Base-by-base conservation (phyloP, 1,140 invertebrate genomes). In the Gryon sp. region DNA sequence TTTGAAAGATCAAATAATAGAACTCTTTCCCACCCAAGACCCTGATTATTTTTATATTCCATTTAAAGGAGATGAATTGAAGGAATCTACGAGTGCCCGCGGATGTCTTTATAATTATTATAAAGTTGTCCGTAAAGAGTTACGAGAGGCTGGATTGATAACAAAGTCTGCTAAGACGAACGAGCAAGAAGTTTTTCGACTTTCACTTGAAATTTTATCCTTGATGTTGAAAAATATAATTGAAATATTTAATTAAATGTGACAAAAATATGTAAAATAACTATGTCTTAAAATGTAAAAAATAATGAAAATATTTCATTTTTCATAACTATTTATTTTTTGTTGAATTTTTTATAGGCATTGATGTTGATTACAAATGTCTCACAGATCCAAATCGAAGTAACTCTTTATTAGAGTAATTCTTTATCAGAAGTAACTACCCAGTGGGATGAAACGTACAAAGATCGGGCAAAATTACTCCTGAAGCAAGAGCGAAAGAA, bases 21-120 rank as follows among this genome's bases (percentile, higher is more conserved):
- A 46, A 46, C 26, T 46, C 11, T 46, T 46, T 12, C 43, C 43
- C 6, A 26, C 22, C 2, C 19, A 46, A 26, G 43, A 4, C 26
- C 2, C 2, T 11, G 43, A 46, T 4, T 46, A 14, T 12, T 46
- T 46, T 26, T 46, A 28, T 46, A 46, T 14, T 14, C 9, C 19
- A 8, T 9, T 26, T 26, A 20, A 11, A 4, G 22, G 7, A 26
- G 9, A 0, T 2, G 22, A 26, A 14, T 7, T 14, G n/a, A 28
- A 28, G 2, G 18, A 46, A 15, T 12, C 4, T 46, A 26, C 16
- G 12, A 9, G 22, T 26, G 9, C 43, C 4, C 43, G 20, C 3
- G 43, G 43, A 4, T 46, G 43, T 15, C 22, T 46, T 3, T 46
- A 46, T 26, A 46, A 46, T 9, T 26, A 46, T 11, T 46, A 46